Base-by-base conservation (phyloP, 2,797 vertebrate species). In the Sebastes trivittatus region DNA sequence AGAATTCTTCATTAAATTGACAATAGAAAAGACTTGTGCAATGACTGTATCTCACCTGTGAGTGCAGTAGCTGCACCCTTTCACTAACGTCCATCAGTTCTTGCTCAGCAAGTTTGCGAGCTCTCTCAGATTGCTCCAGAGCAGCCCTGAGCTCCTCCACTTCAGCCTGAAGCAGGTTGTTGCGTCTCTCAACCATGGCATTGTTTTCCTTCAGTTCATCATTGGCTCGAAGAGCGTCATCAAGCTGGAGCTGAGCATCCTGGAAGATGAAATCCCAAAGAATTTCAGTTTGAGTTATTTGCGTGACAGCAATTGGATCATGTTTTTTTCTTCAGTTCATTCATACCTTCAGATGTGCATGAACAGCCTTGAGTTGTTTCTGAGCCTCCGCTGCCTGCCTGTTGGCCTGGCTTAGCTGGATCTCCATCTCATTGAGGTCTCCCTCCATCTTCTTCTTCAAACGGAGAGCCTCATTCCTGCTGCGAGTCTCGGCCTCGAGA, bases 181-280 rank as follows among this genome's bases (percentile, higher is more conserved):
- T 98, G 56, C 97, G 96, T 55, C 97, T 90, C 73, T 98, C 98
- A 71, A 97, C 95, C 0, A 98, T 97, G 56, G 96, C 97, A 0
- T 95, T 95, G 87, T 97, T 98, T 67, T 98, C 97, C 62, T 97
- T 98, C 20, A 98, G 75, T 62, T 98, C 97, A 0, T 98, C 97
- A 0, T 91, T 96, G 55, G 75, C 93, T 0, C 95, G 76, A 0
- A 95, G 23, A 0, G 90, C 65, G 0, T 98, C 97, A 0, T 98
- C 97, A 75, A 98, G 62, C 68, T 97, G 97, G 18, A 97, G 84
- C 1, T 97, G 97, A 4, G 94, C 90, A 82, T 97, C 97, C 97
- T 97, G 67, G 42, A 18, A 29, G 56, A 20, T 42, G 13, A 38
- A 38, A 38, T 38, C 38, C 38, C 38, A 38, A 38, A 38, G 38